Conservation (phyloP, 2,888 invertebrate genomes). For the Odontocerum albicorne region DNA sequence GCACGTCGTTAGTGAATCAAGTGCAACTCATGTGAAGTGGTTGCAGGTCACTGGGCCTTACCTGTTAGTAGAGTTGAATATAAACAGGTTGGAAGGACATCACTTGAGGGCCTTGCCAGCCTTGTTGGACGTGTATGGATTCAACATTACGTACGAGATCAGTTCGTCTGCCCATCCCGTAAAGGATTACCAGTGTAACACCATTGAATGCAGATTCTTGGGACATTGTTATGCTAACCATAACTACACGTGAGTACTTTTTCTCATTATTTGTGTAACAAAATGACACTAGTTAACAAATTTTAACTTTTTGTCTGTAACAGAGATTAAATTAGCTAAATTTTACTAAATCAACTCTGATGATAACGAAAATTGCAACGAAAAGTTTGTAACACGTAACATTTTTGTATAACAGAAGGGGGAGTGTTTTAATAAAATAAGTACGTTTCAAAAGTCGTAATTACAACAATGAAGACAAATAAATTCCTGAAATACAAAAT, state of each 20-base stretch:
- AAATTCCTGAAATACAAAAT: background rate
- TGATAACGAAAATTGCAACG: too few relatives aligned
- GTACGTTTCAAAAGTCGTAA: too few relatives aligned
- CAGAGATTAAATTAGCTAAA: too few relatives aligned
- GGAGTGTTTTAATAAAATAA: too few relatives aligned
- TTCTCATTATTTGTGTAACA: background rate
- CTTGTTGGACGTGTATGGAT: constrained; percentile 84
- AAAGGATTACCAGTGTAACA: constrained; percentile 69
- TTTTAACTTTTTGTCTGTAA: too few relatives aligned
- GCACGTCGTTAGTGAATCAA: constrained; percentile 71
- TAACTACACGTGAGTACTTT: constrained; percentile 69
- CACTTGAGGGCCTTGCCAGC: constrained; percentile 81
- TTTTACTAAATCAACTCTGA: too few relatives aligned
- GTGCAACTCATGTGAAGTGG: constrained; percentile 67
- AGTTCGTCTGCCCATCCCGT: constrained; percentile 49
- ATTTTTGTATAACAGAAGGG: too few relatives aligned
- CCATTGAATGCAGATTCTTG: constrained; percentile 80
- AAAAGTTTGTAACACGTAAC: too few relatives aligned
- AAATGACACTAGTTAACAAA: too few relatives aligned
- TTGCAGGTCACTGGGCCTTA: constrained; percentile 68
- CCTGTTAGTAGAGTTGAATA: constrained; percentile 74
- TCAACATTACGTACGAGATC: constrained; percentile 91
- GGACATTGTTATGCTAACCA: constrained; percentile 77
- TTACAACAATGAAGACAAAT: too few relatives aligned
- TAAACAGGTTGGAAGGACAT: constrained; percentile 74